Base-by-base conservation (phyloP, 2,888 invertebrate genomes). In the Apotomis turbidana region DNA sequence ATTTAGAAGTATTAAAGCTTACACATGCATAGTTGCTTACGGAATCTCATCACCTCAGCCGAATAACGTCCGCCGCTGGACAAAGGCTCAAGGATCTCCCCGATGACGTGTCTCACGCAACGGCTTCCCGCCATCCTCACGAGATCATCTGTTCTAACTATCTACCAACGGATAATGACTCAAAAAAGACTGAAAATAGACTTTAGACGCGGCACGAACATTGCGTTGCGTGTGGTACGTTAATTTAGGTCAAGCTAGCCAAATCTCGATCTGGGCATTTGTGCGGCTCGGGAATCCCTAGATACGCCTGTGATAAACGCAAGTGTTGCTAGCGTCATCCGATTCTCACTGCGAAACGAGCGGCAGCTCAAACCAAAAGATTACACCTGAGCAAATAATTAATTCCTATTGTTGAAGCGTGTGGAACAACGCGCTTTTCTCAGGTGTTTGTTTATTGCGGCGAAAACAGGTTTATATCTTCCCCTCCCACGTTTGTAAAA, bases 381-480 rank as follows among this genome's bases (percentile, higher is more conserved):
- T 54, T 59, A 60, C 59, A 55, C 55, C 57, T 64, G 64, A 66
- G 64, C 59, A 71, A 67, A 63, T 51, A 63, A 67, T 36, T 49
- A 57, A 60, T 13, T 54, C 15, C 55, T 66, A 41, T 66, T 71
- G 71, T 71, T 67, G 38, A 46, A 38, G 52, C 38, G 66, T 57
- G 38, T 36, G 52, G 10, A 52, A 52, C 46, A 49, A 55, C 66
- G 71, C 27, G 66, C n/a, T 46, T 66, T 66, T 66, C 46, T 57
- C 66, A 57, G 46, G 27, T 44, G 27, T 6, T 41, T 41, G 41
- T 6, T 41, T 41, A 6, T 27, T 27, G 27, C 27, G 27, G 27
- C 27, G 27, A 27, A 27, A 27, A 27, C 27, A 27, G 2, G 1
- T 27, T 27, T 27, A 27, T 27, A 27, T 27, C 27, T 27, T 27